Evolutionary conservation across 2,888 invertebrate genomes (phyloP).

Genomic region (Ceratothoa steindachneri): DNA sequence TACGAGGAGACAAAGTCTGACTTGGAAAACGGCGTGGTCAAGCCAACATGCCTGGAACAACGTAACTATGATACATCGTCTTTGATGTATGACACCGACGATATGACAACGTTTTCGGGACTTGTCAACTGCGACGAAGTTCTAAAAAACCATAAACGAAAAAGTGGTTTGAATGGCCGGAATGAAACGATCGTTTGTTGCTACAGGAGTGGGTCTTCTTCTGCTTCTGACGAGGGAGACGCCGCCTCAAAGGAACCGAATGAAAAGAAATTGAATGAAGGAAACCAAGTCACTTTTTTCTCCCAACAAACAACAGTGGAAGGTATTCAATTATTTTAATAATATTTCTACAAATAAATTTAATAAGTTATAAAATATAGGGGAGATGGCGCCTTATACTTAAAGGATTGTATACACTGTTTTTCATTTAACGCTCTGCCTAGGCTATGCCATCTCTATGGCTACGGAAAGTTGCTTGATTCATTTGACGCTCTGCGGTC

Average conservation of each 20-base stretch:
- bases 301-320: neutral
- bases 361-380: no score
- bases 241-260: neutral
- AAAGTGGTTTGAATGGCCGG: neutral
- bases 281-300: neutral
- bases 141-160: neutral
- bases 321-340: no score
- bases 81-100: neutral
- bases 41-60: neutral
- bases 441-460: no score
- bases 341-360: no score
- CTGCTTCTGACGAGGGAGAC: neutral
- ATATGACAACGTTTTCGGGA: neutral
- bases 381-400: no score
- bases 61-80: neutral
- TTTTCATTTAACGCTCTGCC: no score
- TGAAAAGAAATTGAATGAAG: neutral
- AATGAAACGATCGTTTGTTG: neutral
- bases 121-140: conserved; percentile 5
- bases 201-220: neutral
- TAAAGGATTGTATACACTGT: no score
- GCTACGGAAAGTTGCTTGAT: no score
- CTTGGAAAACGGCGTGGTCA: neutral
- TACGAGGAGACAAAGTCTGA: neutral
- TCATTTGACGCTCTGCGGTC: no score